Evolutionary conservation across 2,797 vertebrate genomes (phyloP), one percentile per base, ranked within the genome.

Genomic region (Spheniscus humboldti): DNA sequence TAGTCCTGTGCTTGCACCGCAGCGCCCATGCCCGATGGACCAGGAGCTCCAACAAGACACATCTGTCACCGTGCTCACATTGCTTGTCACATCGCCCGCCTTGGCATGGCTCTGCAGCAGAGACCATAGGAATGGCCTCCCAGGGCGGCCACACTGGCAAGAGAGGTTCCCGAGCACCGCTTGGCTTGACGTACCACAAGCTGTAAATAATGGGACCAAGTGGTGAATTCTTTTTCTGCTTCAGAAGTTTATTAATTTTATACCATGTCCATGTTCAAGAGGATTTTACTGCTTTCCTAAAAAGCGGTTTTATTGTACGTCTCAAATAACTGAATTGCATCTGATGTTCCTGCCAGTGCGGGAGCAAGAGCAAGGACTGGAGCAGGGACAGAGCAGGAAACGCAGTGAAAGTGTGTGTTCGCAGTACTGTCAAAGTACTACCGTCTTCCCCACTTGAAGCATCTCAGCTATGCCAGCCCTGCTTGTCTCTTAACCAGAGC

Each of bases 391-490:
- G 68, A 33, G 60, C 25, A 43, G 41, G 88, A 67, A 73, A 48
- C 0, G 1, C 22, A 25, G 76, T 0, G 10, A 56, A 48, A 86
- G 20, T 1, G 17, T 52, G 66, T 14, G 43, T n/a, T 88, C 10
- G 0, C 85, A 25, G 79, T 23, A 43, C 57, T 76, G 91, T 84
- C 50, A 31, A 33, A 91, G 66, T 23, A 28, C 69, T 90, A 18
- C 2, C 2, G 76, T 33, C 86, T 59, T 66, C 66, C 63, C 67
- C 1, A 20, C 79, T 37, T 59, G 73, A 88, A 95, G 39, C 20
- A 95, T 93, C 88, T 90, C 86, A 95, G 88, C 93, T 88, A 78
- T 95, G 96, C 90, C 94, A 93, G 63, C 86, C 79, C 66, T 52
- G 83, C 73, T 86, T 69, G 57, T 76, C 79, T 59, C 79, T 90